Percentiles rank a stretch among this genome's conserved stretches.
Evolutionary conservation across 30 jellyfish, hydroid and myxozoan species (phyloP).

Genomic region (Calvadosia cruxmelitensis): DNA sequence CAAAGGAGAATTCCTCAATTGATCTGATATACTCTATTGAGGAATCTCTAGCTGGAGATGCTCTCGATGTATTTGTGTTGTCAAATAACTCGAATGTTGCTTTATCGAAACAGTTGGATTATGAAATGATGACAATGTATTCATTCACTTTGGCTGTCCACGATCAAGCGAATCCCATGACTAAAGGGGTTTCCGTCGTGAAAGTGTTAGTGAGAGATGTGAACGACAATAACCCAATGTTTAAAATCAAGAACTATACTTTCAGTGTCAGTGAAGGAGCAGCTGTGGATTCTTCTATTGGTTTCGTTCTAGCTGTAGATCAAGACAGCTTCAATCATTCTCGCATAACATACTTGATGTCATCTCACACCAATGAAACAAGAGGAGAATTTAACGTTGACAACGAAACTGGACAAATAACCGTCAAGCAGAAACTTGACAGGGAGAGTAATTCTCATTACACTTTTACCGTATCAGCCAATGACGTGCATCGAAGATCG

Average conservation of each 20-base stretch:
- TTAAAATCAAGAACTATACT: no score
- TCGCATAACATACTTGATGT: neutral
- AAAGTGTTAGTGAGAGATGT: neutral
- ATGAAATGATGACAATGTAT: neutral
- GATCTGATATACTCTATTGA: neutral
- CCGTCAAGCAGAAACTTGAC: neutral
- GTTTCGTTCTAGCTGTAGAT: neutral
- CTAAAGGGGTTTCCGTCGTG: neutral
- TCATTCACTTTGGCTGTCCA: neutral
- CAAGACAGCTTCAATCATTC: neutral
- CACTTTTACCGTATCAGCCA: neutral
- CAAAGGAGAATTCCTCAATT: neutral
- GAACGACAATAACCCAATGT: neutral
- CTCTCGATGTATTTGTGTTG: neutral
- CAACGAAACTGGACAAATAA: neutral
- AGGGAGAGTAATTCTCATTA: neutral
- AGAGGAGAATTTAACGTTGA: neutral
- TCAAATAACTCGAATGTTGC: neutral
- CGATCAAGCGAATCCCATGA: neutral
- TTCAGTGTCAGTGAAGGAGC: neutral
- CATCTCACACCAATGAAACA: neutral
- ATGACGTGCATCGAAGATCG: neutral
- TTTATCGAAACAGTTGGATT: neutral
- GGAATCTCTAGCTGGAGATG: neutral
- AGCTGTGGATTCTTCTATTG: neutral